Conservation (phyloP, 2,888 invertebrate genomes). For the Acrobasis suavella region DNA sequence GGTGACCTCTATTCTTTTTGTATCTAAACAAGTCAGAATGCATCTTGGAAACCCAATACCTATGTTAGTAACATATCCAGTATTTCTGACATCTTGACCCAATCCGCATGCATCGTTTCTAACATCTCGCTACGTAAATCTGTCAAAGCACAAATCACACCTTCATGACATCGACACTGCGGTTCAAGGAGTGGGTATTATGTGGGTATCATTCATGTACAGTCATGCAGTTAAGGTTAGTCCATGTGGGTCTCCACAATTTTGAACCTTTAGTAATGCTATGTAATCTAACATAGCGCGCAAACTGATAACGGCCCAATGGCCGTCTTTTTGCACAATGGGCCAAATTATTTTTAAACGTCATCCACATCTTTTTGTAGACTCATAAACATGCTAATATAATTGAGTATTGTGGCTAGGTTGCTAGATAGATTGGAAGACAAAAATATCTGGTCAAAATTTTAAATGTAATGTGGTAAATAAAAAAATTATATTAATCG, state of each 20-base stretch:
- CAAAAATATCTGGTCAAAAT: no score
- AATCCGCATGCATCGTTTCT: conserved; percentile 1
- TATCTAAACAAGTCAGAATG: not conserved
- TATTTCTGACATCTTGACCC: not conserved
- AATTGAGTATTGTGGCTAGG: no score
- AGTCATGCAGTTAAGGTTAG: not conserved
- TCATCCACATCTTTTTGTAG: no score
- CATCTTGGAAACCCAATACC: not conserved
- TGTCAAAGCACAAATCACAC: not conserved
- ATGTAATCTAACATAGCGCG: no score
- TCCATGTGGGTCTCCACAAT: not conserved
- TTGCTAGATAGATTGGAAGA: no score
- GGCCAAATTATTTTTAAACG: no score
- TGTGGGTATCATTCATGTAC: not conserved
- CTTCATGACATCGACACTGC: conserved; percentile 3
- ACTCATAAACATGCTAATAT: no score
- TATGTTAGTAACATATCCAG: not conserved
- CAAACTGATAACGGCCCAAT: no score
- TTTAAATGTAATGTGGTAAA: no score
- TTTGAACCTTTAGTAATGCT: no score
- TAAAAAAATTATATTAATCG: no score
- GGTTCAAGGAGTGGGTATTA: not conserved
- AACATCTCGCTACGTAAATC: not conserved
- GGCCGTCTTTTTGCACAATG: no score
- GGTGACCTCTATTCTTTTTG: not conserved